Evolutionary conservation across 2,888 invertebrate species (phyloP), one percentile per base, ranked within the genome.

Genomic region (Acrobasis consociella): DNA sequence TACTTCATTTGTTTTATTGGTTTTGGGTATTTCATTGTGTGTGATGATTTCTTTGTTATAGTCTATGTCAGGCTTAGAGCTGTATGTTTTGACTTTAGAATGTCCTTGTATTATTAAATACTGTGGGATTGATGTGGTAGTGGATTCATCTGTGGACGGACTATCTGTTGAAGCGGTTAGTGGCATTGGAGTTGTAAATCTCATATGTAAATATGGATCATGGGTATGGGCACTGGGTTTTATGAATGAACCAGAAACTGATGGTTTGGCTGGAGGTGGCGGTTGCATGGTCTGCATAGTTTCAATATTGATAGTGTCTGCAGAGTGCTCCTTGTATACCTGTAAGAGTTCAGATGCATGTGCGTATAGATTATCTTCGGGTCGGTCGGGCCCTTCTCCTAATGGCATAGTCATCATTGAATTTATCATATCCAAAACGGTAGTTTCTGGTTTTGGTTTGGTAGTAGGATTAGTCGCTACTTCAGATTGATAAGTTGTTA

Each of bases 51-150:
- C 78, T 64, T 89, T 86, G 38, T 90, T 87, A 5, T 91, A 89
- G 46, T 80, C 76, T 42, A 77, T 64, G 72, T 85, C 86, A 64
- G 93, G 93, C 67, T 93, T 93, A 0, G 96, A 95, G 13, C 96
- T 95, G 76, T 97, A 97, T 0, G 96, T 97, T 87, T 97, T 97
- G 0, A 97, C 97, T 87, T 97, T 97, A 0, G 97, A 97, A 81
- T 97, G 97, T 0, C 97, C 97, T 83, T 97, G 96, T 72, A 97
- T 97, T 38, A 97, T 97, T 31, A 97, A 89, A 76, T 96, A 96
- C 94, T 95, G 85, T 0, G 96, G 95, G 61, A 94, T 93, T 2
- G 90, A 86, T 0, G 95, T 94, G 68, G 85, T 84, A 22, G 85
- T 78, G 49, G 80, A 69, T 67, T 79, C 82, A n/a, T 65, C 61